phyloP scores from a whole-genome alignment of 2,797 vertebrate genomes.

The Myotis planiceps region DNA sequence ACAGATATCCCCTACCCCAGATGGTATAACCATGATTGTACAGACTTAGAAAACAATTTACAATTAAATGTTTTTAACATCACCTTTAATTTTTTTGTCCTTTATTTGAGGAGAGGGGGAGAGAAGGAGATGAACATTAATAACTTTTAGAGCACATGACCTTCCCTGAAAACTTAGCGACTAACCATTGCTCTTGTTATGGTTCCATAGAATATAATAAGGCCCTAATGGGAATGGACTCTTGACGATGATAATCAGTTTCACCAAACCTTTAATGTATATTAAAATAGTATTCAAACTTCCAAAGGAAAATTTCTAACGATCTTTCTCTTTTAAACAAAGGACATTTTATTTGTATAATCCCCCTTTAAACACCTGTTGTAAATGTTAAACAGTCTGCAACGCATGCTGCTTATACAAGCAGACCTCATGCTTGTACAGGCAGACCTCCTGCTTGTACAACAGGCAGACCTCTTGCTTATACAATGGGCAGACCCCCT shows the following conservation, averaged over 20 bases:
- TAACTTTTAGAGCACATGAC: neutral
- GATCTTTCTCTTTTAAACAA: neutral
- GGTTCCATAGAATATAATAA: neutral
- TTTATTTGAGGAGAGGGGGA: neutral
- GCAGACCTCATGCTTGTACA: neutral
- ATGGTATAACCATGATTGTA: neutral
- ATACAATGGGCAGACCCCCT: no score
- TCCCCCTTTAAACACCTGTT: neutral
- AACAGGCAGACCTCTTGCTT: no score
- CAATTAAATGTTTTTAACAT: neutral
- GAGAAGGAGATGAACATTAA: neutral
- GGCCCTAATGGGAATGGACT: neutral
- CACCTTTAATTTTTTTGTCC: neutral
- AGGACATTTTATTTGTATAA: neutral
- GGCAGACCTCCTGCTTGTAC: no score
- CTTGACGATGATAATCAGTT: neutral
- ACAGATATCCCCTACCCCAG: neutral
- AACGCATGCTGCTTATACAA: neutral
- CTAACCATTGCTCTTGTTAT: neutral
- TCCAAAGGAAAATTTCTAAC: neutral
- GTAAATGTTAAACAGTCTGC: conserved; percentile 30
- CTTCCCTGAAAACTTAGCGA: neutral
- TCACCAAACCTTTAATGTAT: neutral
- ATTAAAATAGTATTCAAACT: neutral
- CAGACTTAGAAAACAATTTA: neutral